A percentile compares a stretch with the other conserved stretches of the same genome.
Evolutionary conservation across 2,888 invertebrate genomes (phyloP).

Genomic region (Morpho achilles): DNA sequence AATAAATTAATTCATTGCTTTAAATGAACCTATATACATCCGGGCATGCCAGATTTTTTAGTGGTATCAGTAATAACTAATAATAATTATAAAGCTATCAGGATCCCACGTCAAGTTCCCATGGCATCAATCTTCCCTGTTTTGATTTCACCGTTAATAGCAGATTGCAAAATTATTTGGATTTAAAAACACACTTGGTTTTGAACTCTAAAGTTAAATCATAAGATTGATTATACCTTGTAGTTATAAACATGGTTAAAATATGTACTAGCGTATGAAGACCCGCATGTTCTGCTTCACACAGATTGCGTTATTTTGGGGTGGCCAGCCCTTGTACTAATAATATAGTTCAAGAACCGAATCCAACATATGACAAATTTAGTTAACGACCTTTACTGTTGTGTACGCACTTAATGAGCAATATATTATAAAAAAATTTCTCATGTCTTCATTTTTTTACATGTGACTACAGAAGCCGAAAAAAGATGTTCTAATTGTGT

Average conservation of each 20-base stretch:
- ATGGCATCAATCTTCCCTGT: constrained; percentile 66
- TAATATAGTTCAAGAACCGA: constrained; percentile 31
- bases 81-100: constrained; percentile 38
- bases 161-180: constrained; percentile 51
- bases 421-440: constrained; percentile 8
- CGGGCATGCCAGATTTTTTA: constrained; percentile 3
- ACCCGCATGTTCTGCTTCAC: constrained; percentile 64
- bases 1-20: too few species aligned
- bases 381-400: constrained; percentile 23
- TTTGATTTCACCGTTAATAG: constrained; percentile 65
- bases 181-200: constrained; percentile 16
- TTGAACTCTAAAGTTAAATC: constrained; percentile 6
- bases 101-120: constrained; percentile 60
- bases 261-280: constrained; percentile 40
- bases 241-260: constrained; percentile 33
- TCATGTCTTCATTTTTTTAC: constrained; percentile 4
- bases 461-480: too few species aligned
- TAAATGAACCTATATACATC: background rate
- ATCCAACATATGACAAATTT: constrained; percentile 42
- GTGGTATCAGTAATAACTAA: constrained; percentile 22
- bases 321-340: constrained; percentile 49
- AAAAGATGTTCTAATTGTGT: background rate
- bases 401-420: constrained; percentile 15
- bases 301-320: constrained; percentile 49
- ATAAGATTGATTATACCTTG: constrained; percentile 33